Evolutionary conservation across 2,888 invertebrate genomes (phyloP).

Genomic region (Chrysolina oricalcia): DNA sequence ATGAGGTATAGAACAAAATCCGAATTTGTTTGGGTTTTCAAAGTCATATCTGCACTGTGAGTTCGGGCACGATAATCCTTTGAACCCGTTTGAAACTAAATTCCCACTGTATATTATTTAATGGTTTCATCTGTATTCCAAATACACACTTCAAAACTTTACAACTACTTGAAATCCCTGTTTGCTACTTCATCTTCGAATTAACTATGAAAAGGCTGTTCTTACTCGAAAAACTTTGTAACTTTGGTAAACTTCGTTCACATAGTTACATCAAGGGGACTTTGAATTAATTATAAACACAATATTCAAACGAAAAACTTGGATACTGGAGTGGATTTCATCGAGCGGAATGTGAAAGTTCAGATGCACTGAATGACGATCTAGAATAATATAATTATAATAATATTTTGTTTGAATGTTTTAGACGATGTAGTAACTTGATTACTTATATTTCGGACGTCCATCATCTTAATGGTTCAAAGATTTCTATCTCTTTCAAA

Average conservation of each 20-base stretch:
- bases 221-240: constrained; percentile 2
- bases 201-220: constrained; percentile 6
- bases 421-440: too few relatives aligned
- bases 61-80: background rate
- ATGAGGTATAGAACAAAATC: too few relatives aligned
- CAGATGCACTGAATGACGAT: too few relatives aligned
- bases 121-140: constrained; percentile 11
- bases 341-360: too few relatives aligned
- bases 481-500: too few relatives aligned
- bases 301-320: background rate
- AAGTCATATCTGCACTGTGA: too few relatives aligned
- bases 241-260: constrained; percentile 3
- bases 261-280: background rate
- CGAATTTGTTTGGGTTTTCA: too few relatives aligned
- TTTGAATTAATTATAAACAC: background rate
- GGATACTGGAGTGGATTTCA: background rate
- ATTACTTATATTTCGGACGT: too few relatives aligned
- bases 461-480: too few relatives aligned
- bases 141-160: constrained; percentile 11
- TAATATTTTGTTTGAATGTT: too few relatives aligned
- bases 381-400: too few relatives aligned
- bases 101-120: background rate
- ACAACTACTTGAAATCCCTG: constrained; percentile 8
- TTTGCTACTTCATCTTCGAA: constrained; percentile 17
- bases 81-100: background rate